Evolutionary conservation across 35 echinoderm and acorn worm genomes (phyloP).

Genomic region (Patiria miniata): DNA sequence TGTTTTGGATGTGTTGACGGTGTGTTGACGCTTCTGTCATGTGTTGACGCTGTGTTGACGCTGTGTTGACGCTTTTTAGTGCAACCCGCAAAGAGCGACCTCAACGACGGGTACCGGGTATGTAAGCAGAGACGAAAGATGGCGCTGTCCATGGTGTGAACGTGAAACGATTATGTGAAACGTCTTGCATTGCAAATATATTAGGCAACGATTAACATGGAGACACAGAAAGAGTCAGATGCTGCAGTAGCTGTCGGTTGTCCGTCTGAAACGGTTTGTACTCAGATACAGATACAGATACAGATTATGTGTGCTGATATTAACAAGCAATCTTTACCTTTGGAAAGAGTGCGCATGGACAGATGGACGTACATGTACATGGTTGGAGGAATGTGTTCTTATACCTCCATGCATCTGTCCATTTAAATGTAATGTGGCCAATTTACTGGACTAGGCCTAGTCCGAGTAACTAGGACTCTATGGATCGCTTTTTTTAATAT

Average conservation of each 20-base stretch:
- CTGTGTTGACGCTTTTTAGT: no score
- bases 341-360: background rate
- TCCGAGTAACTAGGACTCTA: no score
- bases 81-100: no score
- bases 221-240: background rate
- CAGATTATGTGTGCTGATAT: background rate
- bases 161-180: background rate
- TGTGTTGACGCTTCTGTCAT: no score
- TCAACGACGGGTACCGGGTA: no score
- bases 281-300: no score
- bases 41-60: no score
- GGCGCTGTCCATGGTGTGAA: background rate
- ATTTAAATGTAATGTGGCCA: background rate
- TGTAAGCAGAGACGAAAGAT: background rate
- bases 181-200: background rate
- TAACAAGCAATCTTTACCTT: background rate
- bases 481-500: background rate
- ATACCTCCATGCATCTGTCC: background rate
- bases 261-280: background rate
- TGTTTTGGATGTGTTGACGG: no score
- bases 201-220: background rate
- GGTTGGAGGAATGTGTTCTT: background rate
- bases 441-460: no score
- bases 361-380: background rate
- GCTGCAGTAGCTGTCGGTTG: background rate